Evolutionary conservation across 2,113 vertebrate genomes (phyloP).

Genomic region (Ageneiosus marmoratus): DNA sequence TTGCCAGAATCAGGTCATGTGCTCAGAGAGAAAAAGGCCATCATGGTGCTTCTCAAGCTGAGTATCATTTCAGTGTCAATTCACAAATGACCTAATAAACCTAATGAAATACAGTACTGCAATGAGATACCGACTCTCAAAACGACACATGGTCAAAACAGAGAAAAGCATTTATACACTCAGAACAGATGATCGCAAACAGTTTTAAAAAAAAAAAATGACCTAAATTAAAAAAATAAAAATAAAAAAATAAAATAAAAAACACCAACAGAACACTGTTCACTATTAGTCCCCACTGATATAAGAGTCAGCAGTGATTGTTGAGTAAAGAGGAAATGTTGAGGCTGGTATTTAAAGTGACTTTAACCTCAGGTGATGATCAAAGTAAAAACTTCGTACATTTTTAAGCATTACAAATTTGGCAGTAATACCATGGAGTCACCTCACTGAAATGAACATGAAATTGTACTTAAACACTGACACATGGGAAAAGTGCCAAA

Average conservation of each 20-base stretch:
- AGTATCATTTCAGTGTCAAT: conserved; percentile 11
- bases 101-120: not conserved
- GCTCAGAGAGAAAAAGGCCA: conserved; percentile 38
- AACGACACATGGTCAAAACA: not conserved
- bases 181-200: not conserved
- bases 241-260: not conserved
- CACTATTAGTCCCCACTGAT: not conserved
- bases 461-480: no score
- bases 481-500: not conserved
- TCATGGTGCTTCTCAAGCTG: conserved; percentile 17
- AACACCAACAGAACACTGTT: not conserved
- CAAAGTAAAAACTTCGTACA: not conserved
- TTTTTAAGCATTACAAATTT: not conserved
- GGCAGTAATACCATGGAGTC: no score
- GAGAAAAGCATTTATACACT: not conserved
- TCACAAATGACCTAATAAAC: not conserved
- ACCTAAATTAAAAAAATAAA: not conserved
- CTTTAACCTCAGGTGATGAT: not conserved
- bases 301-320: not conserved
- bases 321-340: not conserved
- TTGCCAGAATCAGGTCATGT: conserved; percentile 41
- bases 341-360: not conserved
- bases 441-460: no score
- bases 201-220: not conserved
- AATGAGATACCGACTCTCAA: not conserved